Evolutionary conservation across 2,113 vertebrate genomes (phyloP).

Genomic region (Cyanoramphus novaezelandiae): DNA sequence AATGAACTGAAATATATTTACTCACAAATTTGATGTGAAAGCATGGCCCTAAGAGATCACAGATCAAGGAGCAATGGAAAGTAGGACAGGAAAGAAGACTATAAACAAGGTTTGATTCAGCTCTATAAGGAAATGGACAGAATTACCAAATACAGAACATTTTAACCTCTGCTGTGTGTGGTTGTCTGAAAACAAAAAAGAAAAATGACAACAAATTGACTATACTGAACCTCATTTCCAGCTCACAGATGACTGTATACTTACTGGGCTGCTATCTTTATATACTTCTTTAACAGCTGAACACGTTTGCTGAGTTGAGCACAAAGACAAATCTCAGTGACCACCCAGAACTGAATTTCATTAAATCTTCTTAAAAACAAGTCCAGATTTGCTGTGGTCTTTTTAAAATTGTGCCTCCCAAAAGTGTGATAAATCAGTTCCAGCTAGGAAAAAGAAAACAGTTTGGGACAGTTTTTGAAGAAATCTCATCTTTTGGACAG

Average conservation of each 20-base stretch:
- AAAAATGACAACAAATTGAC: neutral
- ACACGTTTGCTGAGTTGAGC: conserved; percentile 94
- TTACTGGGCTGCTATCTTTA: conserved; percentile 98
- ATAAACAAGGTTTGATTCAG: neutral
- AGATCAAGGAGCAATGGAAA: neutral
- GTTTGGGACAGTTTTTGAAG: neutral
- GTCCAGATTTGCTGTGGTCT: conserved; percentile 96
- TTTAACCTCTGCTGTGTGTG: neutral
- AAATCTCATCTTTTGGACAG: neutral
- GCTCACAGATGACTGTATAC: conserved; percentile 41
- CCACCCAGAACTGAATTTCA: conserved; percentile 98
- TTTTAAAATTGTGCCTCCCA: conserved; percentile 92
- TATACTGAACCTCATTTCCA: neutral
- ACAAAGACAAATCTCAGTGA: conserved; percentile 94
- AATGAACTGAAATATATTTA: neutral
- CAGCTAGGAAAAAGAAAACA: conserved; percentile 78
- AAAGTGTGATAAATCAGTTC: conserved; percentile 97
- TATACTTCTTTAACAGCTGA: conserved; percentile 98
- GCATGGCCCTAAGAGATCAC: neutral
- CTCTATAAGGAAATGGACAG: neutral
- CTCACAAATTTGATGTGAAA: neutral
- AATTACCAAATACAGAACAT: neutral
- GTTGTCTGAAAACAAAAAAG: neutral
- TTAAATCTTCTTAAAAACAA: conserved; percentile 97
- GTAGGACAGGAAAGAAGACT: neutral